A percentile compares a stretch with the other conserved stretches of the same genome.
phyloP scores from a whole-genome alignment of 2,888 invertebrate genomes.

The Patella caerulea region DNA sequence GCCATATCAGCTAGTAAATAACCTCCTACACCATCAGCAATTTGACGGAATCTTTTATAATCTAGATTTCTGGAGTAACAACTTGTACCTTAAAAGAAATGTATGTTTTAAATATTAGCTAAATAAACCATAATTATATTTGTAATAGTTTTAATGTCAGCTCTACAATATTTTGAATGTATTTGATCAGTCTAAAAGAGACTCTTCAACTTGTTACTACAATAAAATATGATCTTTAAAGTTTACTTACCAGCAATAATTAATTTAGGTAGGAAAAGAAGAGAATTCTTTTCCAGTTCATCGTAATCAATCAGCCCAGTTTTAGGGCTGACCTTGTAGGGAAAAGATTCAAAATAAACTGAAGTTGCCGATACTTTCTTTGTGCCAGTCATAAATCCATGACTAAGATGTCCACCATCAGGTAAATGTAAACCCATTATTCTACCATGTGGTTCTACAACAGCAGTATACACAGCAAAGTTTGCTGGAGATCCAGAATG shows the following conservation, averaged over 20 bases:
- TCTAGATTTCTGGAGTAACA: conserved; percentile 94
- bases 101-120: neutral
- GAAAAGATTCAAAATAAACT: conserved; percentile 98
- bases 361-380: conserved; percentile 97
- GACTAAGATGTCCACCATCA: conserved; percentile 89
- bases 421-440: conserved; percentile 97
- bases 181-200: neutral
- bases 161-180: neutral
- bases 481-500: conserved; percentile 97
- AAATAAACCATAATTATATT: neutral
- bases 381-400: conserved; percentile 86
- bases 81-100: conserved; percentile 84
- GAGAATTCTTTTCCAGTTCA: conserved; percentile 84
- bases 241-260: conserved; percentile 84
- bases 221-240: neutral
- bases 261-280: conserved; percentile 89
- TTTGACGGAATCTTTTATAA: conserved; percentile 87
- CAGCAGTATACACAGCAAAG: conserved; percentile 93
- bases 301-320: conserved; percentile 96
- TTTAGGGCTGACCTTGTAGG: conserved; percentile 86
- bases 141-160: neutral
- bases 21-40: conserved; percentile 82
- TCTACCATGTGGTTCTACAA: conserved; percentile 88
- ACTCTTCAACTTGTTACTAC: neutral
- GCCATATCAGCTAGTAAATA: conserved; percentile 96